Evolutionary conservation across 1,140 invertebrate genomes (phyloP).

Genomic region (Trichonephila clavata): DNA sequence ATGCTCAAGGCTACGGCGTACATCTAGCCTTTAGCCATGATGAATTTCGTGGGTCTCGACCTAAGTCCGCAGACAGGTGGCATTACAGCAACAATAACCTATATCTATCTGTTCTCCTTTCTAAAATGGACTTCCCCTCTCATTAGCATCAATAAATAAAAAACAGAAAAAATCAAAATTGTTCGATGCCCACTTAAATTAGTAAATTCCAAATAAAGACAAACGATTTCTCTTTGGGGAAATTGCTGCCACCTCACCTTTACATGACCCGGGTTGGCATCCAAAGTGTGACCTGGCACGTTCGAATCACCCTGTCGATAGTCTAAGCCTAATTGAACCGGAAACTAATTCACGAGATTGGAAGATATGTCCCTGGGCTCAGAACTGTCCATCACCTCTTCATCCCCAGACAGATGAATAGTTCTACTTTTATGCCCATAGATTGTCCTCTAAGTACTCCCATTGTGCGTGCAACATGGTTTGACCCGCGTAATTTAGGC

Average conservation of each 20-base stretch:
- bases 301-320: background rate
- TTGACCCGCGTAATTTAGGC: background rate
- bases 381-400: background rate
- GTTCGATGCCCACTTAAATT: background rate
- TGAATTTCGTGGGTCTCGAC: no score
- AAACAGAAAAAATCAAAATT: background rate
- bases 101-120: no score
- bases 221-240: background rate
- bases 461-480: background rate
- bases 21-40: no score
- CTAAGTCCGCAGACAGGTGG: no score
- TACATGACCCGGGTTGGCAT: background rate
- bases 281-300: background rate
- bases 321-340: constrained; percentile 18
- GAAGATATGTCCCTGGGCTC: background rate
- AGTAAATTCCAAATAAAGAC: background rate
- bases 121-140: no score
- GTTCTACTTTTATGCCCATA: background rate
- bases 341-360: background rate
- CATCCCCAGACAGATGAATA: background rate
- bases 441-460: background rate
- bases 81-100: no score
- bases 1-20: no score
- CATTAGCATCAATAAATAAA: background rate
- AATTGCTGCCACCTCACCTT: background rate